Evolutionary conservation across 2,888 invertebrate species (phyloP).

Genomic region (Rhingia rostrata): DNA sequence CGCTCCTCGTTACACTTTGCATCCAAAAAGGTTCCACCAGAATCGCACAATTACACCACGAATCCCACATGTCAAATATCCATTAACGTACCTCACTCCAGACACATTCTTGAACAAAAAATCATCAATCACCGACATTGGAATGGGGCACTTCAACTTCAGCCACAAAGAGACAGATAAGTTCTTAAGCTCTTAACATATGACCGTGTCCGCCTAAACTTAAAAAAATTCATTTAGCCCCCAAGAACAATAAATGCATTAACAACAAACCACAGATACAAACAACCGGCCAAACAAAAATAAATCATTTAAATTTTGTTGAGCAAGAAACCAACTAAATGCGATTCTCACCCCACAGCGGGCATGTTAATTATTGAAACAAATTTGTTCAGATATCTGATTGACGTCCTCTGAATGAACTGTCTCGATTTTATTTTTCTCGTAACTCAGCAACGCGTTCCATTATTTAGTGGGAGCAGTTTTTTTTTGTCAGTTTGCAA

Average conservation of each 20-base stretch:
- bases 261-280: conserved; percentile 36
- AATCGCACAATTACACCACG: conserved; percentile 37
- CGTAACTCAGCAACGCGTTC: conserved; percentile 7
- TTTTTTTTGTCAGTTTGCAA: conserved; percentile 32
- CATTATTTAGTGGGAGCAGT: conserved; percentile 18
- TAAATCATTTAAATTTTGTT: conserved; percentile 22
- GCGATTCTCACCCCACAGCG: conserved; percentile 28
- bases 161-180: conserved; percentile 36
- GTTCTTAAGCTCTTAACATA: conserved; percentile 43
- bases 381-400: conserved; percentile 34
- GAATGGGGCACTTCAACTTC: conserved; percentile 29
- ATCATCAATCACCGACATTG: conserved; percentile 52
- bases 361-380: conserved; percentile 39
- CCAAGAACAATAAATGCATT: conserved; percentile 49
- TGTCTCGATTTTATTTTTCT: conserved; percentile 42
- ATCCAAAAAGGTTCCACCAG: not conserved
- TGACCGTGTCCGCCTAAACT: conserved; percentile 34
- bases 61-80: conserved; percentile 51
- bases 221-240: conserved; percentile 25
- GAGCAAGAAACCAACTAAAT: conserved; percentile 26
- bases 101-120: conserved; percentile 33
- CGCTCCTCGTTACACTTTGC: not conserved
- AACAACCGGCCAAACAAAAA: not conserved
- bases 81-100: conserved; percentile 34
- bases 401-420: conserved; percentile 66